A percentile compares a stretch with the other conserved stretches of the same genome.
These are phyloP conservation scores for Toxotes chatareus DNA, from an alignment of 2,113 vertebrate species.

Conservation along the genomic window DNA sequence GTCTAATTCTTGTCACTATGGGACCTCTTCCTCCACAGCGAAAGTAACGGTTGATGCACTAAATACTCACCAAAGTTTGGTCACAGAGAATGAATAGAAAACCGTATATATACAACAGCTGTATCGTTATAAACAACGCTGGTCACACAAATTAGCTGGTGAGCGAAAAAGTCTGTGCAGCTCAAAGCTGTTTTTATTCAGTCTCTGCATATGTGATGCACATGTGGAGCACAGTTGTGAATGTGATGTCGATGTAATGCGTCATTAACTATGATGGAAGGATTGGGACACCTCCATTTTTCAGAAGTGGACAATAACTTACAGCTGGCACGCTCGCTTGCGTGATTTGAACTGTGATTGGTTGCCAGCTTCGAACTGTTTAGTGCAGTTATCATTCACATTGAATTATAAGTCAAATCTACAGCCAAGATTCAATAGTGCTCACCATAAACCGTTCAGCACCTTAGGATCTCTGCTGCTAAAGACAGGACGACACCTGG, in stretches of 20 bases:
- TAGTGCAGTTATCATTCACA: slow-evolving; percentile 1
- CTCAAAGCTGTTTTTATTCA: background rate
- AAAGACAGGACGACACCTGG: background rate
- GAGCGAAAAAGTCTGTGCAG: background rate
- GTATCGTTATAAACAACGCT: no score
- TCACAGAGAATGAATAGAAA: background rate
- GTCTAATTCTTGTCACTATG: no score
- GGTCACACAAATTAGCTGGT: background rate
- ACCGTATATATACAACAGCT: background rate
- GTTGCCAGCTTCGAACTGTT: slow-evolving; percentile 1
- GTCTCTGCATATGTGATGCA: slow-evolving; percentile 12
- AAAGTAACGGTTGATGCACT: background rate
- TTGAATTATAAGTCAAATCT: slow-evolving; percentile 5
- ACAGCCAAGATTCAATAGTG: background rate
- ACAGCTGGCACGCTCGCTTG: background rate
- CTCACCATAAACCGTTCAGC: background rate
- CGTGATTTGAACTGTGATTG: slow-evolving; percentile 11
- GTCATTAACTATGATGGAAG: slow-evolving; percentile 7
- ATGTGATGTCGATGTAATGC: background rate
- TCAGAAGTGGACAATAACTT: slow-evolving; percentile 23
- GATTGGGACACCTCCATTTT: background rate
- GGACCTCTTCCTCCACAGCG: background rate
- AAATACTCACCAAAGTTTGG: background rate
- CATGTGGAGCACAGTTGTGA: slow-evolving; percentile 13
- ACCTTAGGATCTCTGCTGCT: background rate